These are phyloP conservation scores for Acropternis orthonyx DNA, from an alignment of 2,797 vertebrate species.

Conservation along the genomic window DNA sequence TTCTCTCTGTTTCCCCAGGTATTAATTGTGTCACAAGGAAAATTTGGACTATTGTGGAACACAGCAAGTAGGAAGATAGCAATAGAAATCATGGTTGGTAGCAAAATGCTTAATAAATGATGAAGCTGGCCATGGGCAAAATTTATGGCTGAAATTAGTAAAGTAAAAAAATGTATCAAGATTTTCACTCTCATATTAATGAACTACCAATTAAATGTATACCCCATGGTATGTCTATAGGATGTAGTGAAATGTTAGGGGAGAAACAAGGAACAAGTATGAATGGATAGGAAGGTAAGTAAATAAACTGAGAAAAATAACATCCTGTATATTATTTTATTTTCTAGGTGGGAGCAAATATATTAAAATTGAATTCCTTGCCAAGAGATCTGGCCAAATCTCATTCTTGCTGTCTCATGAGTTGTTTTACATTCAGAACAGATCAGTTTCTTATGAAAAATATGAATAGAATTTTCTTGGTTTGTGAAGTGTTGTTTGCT, in stretches of 20 bases:
- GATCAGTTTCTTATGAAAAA: neutral
- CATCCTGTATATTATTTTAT: neutral
- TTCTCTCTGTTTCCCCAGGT: neutral
- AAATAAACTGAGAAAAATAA: neutral
- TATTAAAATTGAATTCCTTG: neutral
- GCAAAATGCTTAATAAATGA: neutral
- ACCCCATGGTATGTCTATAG: neutral
- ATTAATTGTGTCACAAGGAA: neutral
- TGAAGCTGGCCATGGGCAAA: neutral
- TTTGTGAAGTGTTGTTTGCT: neutral
- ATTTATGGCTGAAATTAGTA: neutral
- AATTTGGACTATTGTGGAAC: neutral
- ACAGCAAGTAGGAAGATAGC: neutral
- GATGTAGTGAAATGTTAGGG: neutral
- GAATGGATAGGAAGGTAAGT: neutral
- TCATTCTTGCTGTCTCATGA: neutral
- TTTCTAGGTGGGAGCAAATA: neutral
- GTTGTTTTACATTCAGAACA: neutral
- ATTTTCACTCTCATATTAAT: neutral
- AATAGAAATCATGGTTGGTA: neutral
- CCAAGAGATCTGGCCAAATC: neutral
- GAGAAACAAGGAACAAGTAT: neutral
- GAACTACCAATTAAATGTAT: neutral
- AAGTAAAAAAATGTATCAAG: neutral
- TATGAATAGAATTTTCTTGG: neutral